phyloP scores from a whole-genome alignment of 2,113 vertebrate species.

The Pycnonotus jocosus region DNA sequence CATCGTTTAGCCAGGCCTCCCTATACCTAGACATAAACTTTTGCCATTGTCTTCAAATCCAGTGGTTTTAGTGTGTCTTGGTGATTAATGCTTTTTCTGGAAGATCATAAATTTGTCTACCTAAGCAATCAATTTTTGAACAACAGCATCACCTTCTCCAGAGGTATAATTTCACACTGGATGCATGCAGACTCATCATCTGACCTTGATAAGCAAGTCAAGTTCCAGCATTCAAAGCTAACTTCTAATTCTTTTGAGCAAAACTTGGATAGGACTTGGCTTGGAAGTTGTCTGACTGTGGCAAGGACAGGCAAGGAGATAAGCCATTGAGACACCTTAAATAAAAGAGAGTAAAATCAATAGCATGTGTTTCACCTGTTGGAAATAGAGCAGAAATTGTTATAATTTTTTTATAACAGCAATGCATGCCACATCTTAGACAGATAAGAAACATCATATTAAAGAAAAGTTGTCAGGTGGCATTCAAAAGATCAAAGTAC shows the following conservation, averaged over 20 bases:
- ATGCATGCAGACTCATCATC: background rate
- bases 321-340: background rate
- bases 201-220: background rate
- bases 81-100: background rate
- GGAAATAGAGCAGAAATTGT: background rate
- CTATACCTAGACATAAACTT: background rate
- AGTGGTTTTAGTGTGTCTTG: background rate
- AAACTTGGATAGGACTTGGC: background rate
- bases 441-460: background rate
- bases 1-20: background rate
- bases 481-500: background rate
- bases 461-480: background rate
- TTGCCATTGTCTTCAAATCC: background rate
- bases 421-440: background rate
- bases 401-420: background rate
- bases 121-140: background rate
- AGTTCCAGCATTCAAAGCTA: background rate
- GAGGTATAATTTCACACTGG: background rate
- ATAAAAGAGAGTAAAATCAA: background rate
- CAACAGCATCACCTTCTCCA: background rate
- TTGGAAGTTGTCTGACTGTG: background rate
- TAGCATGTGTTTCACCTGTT: background rate
- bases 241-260: background rate
- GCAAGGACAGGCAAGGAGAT: background rate
- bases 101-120: background rate